A percentile compares a stretch with the other conserved stretches of the same genome.
Evolutionary conservation across 2,113 vertebrate genomes (phyloP).

Genomic region (Apaloderma vittatum): DNA sequence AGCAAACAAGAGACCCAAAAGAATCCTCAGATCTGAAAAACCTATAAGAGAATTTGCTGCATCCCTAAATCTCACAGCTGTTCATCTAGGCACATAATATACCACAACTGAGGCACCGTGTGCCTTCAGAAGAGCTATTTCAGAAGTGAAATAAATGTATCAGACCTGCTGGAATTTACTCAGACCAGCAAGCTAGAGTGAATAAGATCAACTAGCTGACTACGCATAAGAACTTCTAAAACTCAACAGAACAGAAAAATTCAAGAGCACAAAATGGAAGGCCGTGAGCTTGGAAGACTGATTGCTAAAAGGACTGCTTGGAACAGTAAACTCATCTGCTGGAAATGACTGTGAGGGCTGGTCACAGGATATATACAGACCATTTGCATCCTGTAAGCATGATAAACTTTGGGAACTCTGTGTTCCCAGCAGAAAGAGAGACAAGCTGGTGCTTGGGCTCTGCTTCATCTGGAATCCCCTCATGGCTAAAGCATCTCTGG

Average conservation of each 20-base stretch:
- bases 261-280: not conserved
- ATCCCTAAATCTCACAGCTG: not conserved
- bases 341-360: not conserved
- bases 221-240: not conserved
- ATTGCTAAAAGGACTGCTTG: not conserved
- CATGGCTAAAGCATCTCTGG: not conserved
- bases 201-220: not conserved
- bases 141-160: too few relatives aligned
- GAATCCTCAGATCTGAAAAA: not conserved
- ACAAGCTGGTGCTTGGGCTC: not conserved
- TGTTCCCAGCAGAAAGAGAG: not conserved
- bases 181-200: not conserved
- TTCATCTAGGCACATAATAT: too few relatives aligned
- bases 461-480: not conserved
- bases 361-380: not conserved
- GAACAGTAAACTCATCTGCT: not conserved
- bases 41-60: not conserved
- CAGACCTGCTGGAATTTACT: too few relatives aligned
- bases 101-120: too few relatives aligned
- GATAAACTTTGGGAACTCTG: not conserved
- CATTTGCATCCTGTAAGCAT: not conserved
- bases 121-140: too few relatives aligned
- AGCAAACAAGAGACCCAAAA: not conserved
- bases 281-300: not conserved
- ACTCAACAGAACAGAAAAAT: not conserved